Percentiles rank a stretch among this genome's conserved stretches.
These are phyloP conservation scores for Anthrax anthrax DNA, from an alignment of 2,888 invertebrate species.

Conservation along the genomic window DNA sequence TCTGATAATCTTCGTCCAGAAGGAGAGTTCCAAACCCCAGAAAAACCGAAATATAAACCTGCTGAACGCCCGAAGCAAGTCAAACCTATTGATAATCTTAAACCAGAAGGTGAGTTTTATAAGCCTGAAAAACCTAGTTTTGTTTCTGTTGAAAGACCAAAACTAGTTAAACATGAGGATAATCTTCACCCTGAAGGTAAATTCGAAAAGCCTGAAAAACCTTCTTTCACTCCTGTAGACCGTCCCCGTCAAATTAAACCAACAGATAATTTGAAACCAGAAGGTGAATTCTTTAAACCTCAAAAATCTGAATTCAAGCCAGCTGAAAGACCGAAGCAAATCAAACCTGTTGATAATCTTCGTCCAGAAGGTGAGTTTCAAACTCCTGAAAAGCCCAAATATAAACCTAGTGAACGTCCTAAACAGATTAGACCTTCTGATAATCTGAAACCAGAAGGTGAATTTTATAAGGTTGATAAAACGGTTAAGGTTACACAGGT, in stretches of 20 bases:
- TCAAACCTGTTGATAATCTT: conserved; percentile 41
- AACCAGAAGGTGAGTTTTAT: no score
- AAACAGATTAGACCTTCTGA: conserved; percentile 36
- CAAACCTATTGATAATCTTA: no score
- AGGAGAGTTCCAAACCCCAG: no score
- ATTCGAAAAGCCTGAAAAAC: conserved; percentile 31
- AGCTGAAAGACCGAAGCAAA: conserved; percentile 37
- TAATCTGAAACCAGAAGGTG: conserved; percentile 39
- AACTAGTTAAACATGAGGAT: conserved; percentile 32
- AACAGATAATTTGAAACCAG: conserved; percentile 41
- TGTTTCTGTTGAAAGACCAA: conserved; percentile 35
- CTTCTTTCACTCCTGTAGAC: conserved; percentile 22
- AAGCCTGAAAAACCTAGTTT: no score
- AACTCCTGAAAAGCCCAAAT: conserved; percentile 37
- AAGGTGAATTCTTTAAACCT: conserved; percentile 38
- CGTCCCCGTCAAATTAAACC: conserved; percentile 37
- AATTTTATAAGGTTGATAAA: conserved; percentile 29
- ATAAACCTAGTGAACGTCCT: conserved; percentile 23
- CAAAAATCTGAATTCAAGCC: conserved; percentile 35
- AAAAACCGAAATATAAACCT: no score
- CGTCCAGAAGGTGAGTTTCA: conserved; percentile 39
- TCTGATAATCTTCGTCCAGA: no score
- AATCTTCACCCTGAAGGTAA: conserved; percentile 41
- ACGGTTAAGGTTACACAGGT: conserved; percentile 26
- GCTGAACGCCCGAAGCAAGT: no score